Percentiles rank a stretch among this genome's conserved stretches.
Evolutionary conservation across 2,113 vertebrate genomes (phyloP).

Genomic region (Neotragus pygmaeus): DNA sequence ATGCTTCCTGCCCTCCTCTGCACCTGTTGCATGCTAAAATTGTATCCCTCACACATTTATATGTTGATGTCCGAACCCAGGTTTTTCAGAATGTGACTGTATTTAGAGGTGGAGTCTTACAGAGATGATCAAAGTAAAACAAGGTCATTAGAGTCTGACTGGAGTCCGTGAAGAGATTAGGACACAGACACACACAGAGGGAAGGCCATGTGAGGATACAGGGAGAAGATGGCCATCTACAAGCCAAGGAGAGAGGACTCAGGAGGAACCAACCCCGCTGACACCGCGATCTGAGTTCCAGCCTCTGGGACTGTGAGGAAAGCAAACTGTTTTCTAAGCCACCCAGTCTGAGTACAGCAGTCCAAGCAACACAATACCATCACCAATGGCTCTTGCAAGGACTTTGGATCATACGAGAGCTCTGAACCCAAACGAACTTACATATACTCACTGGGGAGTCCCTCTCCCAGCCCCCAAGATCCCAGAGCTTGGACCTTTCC

Average conservation of each 20-base stretch:
- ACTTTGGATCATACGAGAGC: neutral
- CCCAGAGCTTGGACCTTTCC: neutral
- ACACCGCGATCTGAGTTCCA: neutral
- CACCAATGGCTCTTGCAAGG: neutral
- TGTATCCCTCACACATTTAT: neutral
- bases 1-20: neutral
- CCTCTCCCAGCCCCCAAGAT: neutral
- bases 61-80: neutral
- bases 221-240: neutral
- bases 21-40: fast-evolving
- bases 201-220: neutral
- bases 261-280: neutral
- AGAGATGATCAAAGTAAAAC: neutral
- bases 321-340: neutral
- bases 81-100: neutral
- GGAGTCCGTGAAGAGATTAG: neutral
- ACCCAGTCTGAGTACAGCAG: neutral
- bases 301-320: neutral
- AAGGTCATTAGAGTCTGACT: neutral
- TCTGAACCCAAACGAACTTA: neutral
- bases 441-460: neutral
- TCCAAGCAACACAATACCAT: neutral
- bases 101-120: neutral
- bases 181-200: neutral
- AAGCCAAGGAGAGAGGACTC: neutral